phyloP scores from a whole-genome alignment of 2,888 invertebrate species.

The Dolomedes plantarius region DNA sequence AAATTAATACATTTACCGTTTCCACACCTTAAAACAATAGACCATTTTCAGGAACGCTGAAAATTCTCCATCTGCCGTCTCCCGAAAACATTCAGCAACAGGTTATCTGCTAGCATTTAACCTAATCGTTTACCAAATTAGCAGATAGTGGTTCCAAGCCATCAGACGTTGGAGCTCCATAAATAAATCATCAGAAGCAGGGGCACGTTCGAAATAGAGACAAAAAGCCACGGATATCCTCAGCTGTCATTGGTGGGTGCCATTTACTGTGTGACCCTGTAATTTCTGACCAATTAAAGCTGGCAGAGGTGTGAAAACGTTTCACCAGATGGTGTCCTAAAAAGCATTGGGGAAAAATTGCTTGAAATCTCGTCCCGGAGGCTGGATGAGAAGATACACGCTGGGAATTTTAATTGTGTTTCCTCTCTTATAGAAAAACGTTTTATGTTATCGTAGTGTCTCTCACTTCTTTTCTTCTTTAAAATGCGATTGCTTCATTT shows the following conservation, averaged over 20 bases:
- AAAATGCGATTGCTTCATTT: neutral
- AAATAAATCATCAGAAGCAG: constrained; percentile 49
- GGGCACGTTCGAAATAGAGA: constrained; percentile 68
- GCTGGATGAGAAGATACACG: constrained; percentile 13
- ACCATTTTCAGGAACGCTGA: neutral
- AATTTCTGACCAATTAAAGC: constrained; percentile 67
- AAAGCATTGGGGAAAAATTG: constrained; percentile 8
- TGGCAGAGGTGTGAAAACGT: constrained; percentile 64
- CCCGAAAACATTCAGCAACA: neutral
- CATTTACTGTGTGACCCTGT: constrained; percentile 64
- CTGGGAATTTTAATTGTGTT: constrained; percentile 43
- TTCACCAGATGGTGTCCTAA: constrained; percentile 62
- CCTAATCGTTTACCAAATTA: neutral
- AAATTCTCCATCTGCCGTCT: neutral
- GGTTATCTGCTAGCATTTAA: neutral
- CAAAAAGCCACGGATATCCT: constrained; percentile 42
- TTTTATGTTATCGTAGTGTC: neutral
- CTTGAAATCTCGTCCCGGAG: neutral
- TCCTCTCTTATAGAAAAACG: neutral
- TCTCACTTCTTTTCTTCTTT: neutral
- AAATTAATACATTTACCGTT: constrained; percentile 3
- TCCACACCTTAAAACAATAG: neutral
- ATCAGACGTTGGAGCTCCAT: neutral
- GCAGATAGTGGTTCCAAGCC: neutral
- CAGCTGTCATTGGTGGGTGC: constrained; percentile 60